These are phyloP conservation scores for Podarcis raffonei DNA, from an alignment of 2,113 vertebrate species.

Conservation along the genomic window DNA sequence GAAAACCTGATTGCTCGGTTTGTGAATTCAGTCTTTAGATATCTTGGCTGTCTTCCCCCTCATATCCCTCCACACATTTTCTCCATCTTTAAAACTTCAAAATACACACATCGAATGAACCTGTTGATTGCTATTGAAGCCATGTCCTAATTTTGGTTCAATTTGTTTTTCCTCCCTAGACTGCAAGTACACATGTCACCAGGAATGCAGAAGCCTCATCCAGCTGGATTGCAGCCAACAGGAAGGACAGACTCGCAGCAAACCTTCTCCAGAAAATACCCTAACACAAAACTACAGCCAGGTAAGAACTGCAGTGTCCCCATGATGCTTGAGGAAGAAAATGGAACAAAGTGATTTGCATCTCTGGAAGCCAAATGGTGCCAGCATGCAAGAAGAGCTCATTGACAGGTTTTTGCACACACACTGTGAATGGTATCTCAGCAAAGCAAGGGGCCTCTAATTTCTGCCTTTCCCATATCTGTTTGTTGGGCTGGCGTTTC, in stretches of 20 bases:
- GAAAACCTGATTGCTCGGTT: background rate
- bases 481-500: background rate
- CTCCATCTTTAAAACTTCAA: background rate
- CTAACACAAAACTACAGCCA: slow-evolving; percentile 66
- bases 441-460: background rate
- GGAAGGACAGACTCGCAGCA: slow-evolving; percentile 54
- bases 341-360: background rate
- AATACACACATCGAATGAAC: fast-evolving
- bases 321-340: fast-evolving
- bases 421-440: background rate
- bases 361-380: fast-evolving
- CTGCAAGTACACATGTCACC: slow-evolving; percentile 91
- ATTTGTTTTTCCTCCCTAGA: slow-evolving; percentile 69
- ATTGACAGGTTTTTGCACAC: background rate
- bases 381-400: background rate
- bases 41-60: background rate
- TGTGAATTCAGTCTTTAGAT: background rate
- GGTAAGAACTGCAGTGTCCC: slow-evolving; percentile 68
- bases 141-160: slow-evolving; percentile 1
- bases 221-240: slow-evolving; percentile 87
- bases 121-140: fast-evolving
- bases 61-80: background rate
- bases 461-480: background rate
- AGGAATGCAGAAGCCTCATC: slow-evolving; percentile 84
- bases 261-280: slow-evolving; percentile 73